phyloP scores from a whole-genome alignment of 2,888 invertebrate species.

The Agrotis segetum region DNA sequence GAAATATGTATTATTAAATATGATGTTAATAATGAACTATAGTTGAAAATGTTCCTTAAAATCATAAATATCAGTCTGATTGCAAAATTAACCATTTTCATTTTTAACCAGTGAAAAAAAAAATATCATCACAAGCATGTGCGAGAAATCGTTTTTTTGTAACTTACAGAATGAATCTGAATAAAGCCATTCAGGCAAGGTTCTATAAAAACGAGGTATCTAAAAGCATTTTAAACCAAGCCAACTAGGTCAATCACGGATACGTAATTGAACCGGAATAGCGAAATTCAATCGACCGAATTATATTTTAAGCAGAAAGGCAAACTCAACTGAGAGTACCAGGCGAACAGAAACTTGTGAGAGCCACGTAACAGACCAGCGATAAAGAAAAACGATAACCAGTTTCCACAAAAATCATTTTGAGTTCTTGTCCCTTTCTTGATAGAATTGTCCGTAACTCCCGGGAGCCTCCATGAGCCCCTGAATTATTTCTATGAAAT shows the following conservation, averaged over 20 bases:
- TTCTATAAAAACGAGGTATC: not conserved
- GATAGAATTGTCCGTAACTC: constrained; percentile 67
- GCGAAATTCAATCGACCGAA: constrained; percentile 55
- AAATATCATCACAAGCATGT: no score
- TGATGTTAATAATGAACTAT: no score
- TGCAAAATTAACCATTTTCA: no score
- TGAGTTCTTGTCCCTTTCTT: constrained; percentile 65
- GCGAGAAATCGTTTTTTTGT: no score
- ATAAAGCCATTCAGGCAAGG: no score
- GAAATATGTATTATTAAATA: not conserved
- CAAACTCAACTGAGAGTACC: constrained; percentile 37
- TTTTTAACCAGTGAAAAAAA: no score
- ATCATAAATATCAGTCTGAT: no score
- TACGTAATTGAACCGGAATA: constrained; percentile 44
- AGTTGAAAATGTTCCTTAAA: no score
- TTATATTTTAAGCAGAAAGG: constrained; percentile 55
- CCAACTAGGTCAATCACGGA: constrained; percentile 12
- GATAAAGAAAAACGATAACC: constrained; percentile 65
- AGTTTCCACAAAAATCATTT: constrained; percentile 66
- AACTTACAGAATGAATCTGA: no score
- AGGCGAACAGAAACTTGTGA: constrained; percentile 54
- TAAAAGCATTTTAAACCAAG: constrained; percentile 22
- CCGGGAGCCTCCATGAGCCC: constrained; percentile 61
- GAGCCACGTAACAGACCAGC: constrained; percentile 58
- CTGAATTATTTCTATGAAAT: constrained; percentile 68